A percentile compares a stretch with the other conserved stretches of the same genome.
phyloP scores from a whole-genome alignment of 2,797 vertebrate genomes.

The Acanthurus tractus region DNA sequence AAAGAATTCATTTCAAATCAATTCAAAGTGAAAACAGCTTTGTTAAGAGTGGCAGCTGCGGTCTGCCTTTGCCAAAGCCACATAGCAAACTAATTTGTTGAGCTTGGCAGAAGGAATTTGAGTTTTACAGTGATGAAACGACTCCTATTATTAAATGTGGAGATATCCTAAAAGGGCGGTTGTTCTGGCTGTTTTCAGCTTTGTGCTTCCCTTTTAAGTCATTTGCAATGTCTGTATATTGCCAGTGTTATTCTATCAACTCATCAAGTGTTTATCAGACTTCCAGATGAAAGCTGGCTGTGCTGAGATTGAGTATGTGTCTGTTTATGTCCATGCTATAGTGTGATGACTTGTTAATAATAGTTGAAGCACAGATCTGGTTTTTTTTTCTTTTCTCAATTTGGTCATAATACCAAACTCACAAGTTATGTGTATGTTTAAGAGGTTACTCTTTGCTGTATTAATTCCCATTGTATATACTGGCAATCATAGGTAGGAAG shows the following conservation, averaged over 20 bases:
- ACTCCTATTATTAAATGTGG: slow-evolving; percentile 27
- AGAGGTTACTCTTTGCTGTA: neutral
- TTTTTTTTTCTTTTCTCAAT: neutral
- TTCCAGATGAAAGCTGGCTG: neutral
- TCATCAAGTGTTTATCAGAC: neutral
- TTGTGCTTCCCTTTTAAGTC: neutral
- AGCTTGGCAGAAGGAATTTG: slow-evolving; percentile 27
- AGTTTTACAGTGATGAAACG: slow-evolving; percentile 30
- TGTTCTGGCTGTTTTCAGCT: neutral
- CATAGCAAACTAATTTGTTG: slow-evolving; percentile 46
- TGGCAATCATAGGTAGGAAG: neutral
- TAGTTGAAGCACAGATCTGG: neutral
- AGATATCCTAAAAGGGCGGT: slow-evolving; percentile 34
- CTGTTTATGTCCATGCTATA: neutral
- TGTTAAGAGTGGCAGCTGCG: slow-evolving; percentile 43
- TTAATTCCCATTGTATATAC: neutral
- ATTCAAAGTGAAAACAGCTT: slow-evolving; percentile 47
- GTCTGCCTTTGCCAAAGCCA: slow-evolving; percentile 35
- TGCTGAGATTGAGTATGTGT: neutral
- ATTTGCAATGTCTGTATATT: slow-evolving; percentile 19
- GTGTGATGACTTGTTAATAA: neutral
- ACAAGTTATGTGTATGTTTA: neutral
- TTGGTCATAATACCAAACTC: neutral
- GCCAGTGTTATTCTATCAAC: neutral
- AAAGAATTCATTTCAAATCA: slow-evolving; percentile 33